These are phyloP conservation scores for Liposcelis brunnea DNA, from an alignment of 2,888 invertebrate genomes.

Conservation along the genomic window DNA sequence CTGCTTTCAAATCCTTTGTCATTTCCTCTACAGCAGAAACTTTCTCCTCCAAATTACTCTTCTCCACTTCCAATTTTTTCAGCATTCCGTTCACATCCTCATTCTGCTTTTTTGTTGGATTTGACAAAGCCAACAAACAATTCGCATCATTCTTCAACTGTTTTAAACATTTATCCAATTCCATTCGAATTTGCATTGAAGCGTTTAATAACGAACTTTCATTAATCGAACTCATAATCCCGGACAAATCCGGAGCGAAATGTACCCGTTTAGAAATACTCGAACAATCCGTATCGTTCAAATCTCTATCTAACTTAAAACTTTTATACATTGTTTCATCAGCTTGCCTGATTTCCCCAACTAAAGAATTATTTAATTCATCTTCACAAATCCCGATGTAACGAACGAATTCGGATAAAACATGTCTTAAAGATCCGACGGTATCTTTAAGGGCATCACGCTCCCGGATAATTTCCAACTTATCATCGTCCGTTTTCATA, in stretches of 20 bases:
- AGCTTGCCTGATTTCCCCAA: conserved; percentile 31
- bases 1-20: conserved; percentile 36
- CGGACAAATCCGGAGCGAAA: conserved; percentile 50
- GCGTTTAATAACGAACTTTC: conserved; percentile 32
- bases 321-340: conserved; percentile 1
- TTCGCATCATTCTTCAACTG: conserved; percentile 52
- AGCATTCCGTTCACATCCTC: conserved; percentile 11
- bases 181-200: conserved; percentile 23
- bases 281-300: no score
- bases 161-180: conserved; percentile 48
- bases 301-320: no score
- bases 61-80: conserved; percentile 5
- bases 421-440: conserved; percentile 43
- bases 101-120: conserved; percentile 12
- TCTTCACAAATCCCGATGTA: conserved; percentile 62
- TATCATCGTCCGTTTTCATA: no score
- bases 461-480: no score
- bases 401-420: conserved; percentile 49
- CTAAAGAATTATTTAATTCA: conserved; percentile 56
- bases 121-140: conserved; percentile 41
- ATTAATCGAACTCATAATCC: conserved; percentile 40
- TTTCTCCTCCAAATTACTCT: conserved; percentile 29
- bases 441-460: conserved; percentile 48
- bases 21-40: conserved; percentile 40
- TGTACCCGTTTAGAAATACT: conserved; percentile 36